Base-by-base conservation (phyloP, 2,797 vertebrate species). In the Psittacula derbiana region DNA sequence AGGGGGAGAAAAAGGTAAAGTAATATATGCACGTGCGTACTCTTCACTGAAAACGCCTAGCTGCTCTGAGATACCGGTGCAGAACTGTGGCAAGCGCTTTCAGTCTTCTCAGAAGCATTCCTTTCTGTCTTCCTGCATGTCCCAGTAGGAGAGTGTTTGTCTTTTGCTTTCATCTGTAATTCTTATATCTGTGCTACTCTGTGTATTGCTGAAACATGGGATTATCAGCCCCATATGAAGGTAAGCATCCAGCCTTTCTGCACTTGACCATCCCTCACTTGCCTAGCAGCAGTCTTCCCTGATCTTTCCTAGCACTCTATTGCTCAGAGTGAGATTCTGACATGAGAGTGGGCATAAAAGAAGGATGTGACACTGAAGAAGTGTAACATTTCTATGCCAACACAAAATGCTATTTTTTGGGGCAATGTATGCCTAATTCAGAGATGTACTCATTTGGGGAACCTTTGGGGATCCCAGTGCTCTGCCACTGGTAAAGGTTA, bases 221-320 rank as follows among this genome's bases (percentile, higher is more conserved):
- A 47, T 53, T 94, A 30, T 43, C 75, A 46, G 4, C 36, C 65
- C 18, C 6, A 1, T 7, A 20, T 0, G 8, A 80, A 85, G 49
- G 41, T 52, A 81, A 53, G 19, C 2, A 1, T 50, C 38, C 19
- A 21, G 3, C 24, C 30, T n/a, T 70, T 75, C 70, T 71, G 69
- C 27, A 16, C 52, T 47, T n/a, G n/a, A 8, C 41, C 36, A 5
- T n/a, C 31, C 27, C 24, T 78, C 1, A 0, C 43, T 61, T 50
- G 33, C 50, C 38, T 12, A 28, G 11, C 24, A 55, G 24, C 10
- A 25, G 27, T 6, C 25, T 47, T 57, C 19, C 13, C n/a, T 67
- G 36, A 31, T 44, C 30, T 46, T 66, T 44, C 16, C n/a, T 31
- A 2, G 16, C 28, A 6, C 20, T 31, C 52, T 44, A 1, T 55